Evolutionary conservation across 2,888 invertebrate genomes (phyloP).

Genomic region (Mayetiola destructor): DNA sequence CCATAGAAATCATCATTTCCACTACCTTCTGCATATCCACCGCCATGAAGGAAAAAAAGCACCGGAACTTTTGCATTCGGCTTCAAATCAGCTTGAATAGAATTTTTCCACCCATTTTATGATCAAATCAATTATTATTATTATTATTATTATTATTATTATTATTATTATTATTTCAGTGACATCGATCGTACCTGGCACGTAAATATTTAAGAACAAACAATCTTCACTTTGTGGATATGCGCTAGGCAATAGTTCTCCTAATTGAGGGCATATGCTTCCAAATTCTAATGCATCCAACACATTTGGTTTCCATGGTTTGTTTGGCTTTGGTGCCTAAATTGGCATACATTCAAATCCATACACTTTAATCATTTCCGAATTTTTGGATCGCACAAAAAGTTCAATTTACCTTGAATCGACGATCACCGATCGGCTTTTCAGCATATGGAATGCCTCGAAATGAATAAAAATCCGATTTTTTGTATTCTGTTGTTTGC

Average conservation of each 20-base stretch:
- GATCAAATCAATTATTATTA: background rate
- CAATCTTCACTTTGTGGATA: conserved; percentile 14
- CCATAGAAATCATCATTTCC: background rate
- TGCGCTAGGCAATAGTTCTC: background rate
- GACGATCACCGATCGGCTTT: background rate
- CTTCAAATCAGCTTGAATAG: background rate
- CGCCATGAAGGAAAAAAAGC: conserved; percentile 14
- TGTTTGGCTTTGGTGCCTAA: background rate
- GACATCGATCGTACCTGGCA: background rate
- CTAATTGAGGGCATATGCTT: background rate
- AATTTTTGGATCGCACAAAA: background rate
- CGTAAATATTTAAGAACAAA: conserved; percentile 7
- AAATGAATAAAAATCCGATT: conserved; percentile 5
- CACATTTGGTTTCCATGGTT: background rate
- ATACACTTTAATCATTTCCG: background rate
- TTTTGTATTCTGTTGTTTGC: background rate
- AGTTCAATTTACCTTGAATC: conserved; percentile 8
- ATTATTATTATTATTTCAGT: background rate
- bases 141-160: background rate
- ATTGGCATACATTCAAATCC: background rate
- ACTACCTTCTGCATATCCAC: background rate
- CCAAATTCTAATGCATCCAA: background rate
- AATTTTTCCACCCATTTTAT: background rate
- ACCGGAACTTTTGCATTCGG: background rate
- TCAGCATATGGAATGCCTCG: conserved; percentile 14